Evolutionary conservation across 37 sponge, comb jelly and placozoan species (phyloP).

Genomic region (Aphrocallistes beatrix): DNA sequence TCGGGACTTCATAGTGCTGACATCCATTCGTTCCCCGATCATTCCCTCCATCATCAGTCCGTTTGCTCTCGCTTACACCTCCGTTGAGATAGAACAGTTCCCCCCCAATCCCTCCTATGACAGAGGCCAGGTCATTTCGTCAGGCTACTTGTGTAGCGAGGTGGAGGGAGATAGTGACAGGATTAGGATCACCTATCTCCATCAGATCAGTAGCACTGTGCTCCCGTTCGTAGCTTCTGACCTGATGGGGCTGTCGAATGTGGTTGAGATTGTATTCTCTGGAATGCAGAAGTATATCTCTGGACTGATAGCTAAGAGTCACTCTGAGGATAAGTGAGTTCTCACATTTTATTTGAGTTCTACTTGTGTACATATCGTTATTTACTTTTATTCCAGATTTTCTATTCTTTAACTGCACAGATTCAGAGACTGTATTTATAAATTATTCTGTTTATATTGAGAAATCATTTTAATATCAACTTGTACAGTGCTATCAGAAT

Average conservation of each 20-base stretch:
- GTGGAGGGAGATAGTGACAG: not conserved
- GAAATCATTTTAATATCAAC: not conserved
- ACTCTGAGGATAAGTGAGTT: not conserved
- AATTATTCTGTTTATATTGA: not conserved
- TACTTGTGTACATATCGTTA: not conserved
- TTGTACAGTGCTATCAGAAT: too few species aligned
- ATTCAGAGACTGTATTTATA: too few species aligned
- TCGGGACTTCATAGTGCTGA: slow-evolving; percentile 29
- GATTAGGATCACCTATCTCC: slow-evolving; percentile 25
- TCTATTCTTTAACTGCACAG: too few species aligned
- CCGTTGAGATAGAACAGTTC: slow-evolving; percentile 15
- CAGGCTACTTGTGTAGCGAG: slow-evolving; percentile 23
- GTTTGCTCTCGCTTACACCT: slow-evolving; percentile 22
- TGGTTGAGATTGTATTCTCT: slow-evolving; percentile 18
- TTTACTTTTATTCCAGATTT: not conserved
- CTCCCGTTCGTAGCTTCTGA: slow-evolving; percentile 30
- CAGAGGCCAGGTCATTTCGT: slow-evolving; percentile 32
- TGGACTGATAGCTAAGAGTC: not conserved
- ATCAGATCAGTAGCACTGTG: slow-evolving; percentile 27
- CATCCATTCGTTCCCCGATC: not conserved
- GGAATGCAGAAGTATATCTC: slow-evolving; percentile 6
- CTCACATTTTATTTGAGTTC: too few species aligned
- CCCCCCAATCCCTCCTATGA: slow-evolving; percentile 20
- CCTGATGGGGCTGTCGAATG: slow-evolving; percentile 24
- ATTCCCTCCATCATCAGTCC: not conserved